phyloP scores from a whole-genome alignment of 2,888 invertebrate species.

The Agriotes lineatus region DNA sequence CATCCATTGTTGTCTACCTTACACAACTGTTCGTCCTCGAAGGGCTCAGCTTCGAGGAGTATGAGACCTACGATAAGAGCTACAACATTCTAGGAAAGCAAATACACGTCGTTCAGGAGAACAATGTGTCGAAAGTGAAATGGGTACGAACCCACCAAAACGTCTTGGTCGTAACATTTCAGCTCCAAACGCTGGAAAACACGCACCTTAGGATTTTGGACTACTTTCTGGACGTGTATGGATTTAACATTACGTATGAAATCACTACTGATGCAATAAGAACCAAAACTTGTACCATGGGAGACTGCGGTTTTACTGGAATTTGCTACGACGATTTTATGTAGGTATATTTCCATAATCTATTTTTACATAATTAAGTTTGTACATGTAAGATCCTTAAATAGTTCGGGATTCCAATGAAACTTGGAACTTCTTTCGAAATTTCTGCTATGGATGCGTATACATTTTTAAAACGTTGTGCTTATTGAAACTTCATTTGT shows the following conservation, averaged over 20 bases:
- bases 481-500: too few species aligned
- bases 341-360: conserved; percentile 78
- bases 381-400: too few species aligned
- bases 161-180: conserved; percentile 84
- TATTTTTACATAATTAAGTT: too few species aligned
- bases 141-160: conserved; percentile 76
- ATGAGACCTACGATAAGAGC: conserved; percentile 75
- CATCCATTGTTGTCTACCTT: conserved; percentile 86
- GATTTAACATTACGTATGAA: conserved; percentile 94
- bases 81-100: conserved; percentile 53
- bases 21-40: conserved; percentile 89
- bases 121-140: conserved; percentile 76
- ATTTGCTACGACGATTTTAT: conserved; percentile 84
- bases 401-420: too few species aligned
- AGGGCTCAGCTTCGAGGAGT: conserved; percentile 82
- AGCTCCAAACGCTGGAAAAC: conserved; percentile 79
- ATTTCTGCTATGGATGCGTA: too few species aligned
- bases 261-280: conserved; percentile 72
- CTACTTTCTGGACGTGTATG: conserved; percentile 86
- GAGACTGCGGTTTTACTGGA: conserved; percentile 87
- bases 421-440: too few species aligned
- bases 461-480: too few species aligned
- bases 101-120: conserved; percentile 77
- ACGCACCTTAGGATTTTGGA: conserved; percentile 84
- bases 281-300: conserved; percentile 78